phyloP scores from a whole-genome alignment of 2,888 invertebrate species.

The Omphaloscelis lunosa region DNA sequence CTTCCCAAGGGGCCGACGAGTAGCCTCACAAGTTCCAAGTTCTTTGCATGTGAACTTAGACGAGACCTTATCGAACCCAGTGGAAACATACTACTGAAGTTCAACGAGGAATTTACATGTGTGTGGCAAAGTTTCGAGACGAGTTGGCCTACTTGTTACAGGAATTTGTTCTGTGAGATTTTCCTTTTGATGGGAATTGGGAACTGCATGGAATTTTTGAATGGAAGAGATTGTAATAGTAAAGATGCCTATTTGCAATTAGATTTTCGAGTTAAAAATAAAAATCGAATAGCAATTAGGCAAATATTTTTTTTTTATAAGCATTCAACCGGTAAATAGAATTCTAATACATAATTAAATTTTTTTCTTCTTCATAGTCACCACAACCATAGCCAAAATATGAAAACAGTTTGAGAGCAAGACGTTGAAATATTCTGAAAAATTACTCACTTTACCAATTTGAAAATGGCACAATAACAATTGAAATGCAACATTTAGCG shows the following conservation, averaged over 20 bases:
- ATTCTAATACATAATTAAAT: neutral
- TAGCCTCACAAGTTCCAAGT: conserved; percentile 68
- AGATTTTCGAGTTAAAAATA: neutral
- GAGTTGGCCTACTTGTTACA: conserved; percentile 20
- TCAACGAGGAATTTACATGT: conserved; percentile 61
- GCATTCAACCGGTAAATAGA: neutral
- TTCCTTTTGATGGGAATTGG: neutral
- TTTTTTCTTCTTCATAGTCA: neutral
- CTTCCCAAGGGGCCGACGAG: conserved; percentile 57
- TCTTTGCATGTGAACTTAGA: conserved; percentile 71
- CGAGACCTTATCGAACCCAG: conserved; percentile 63
- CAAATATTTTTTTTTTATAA: too few relatives aligned
- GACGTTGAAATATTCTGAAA: neutral
- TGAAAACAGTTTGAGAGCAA: neutral
- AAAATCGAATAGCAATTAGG: too few relatives aligned
- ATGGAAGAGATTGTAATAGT: neutral
- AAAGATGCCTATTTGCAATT: neutral
- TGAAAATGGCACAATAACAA: conserved; percentile 1
- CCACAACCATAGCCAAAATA: neutral
- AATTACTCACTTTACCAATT: neutral
- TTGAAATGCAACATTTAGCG: conserved; percentile 16
- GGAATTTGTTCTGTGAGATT: conserved; percentile 16
- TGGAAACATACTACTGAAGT: conserved; percentile 65
- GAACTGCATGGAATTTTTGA: neutral
- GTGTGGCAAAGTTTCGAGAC: conserved; percentile 21